phyloP scores from a whole-genome alignment of 2,888 invertebrate species.

The Ichneumon xanthorius region DNA sequence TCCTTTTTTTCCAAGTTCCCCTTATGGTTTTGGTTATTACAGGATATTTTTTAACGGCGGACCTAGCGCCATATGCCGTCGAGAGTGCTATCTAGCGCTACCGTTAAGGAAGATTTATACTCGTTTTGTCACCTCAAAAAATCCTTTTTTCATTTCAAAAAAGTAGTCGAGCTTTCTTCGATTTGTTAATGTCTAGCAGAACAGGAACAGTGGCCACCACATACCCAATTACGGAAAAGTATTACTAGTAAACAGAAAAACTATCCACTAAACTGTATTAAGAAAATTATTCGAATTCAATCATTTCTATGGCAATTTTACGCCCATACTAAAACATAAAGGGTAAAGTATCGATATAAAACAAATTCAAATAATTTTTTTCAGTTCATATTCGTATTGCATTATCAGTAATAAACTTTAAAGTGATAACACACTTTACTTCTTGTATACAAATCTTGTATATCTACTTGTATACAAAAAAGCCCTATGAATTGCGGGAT shows the following conservation, averaged over 20 bases:
- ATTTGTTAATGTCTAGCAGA: not conserved
- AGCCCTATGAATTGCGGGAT: too few relatives aligned
- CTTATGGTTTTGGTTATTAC: not conserved
- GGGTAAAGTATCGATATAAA: not conserved
- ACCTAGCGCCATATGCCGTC: conserved; percentile 43
- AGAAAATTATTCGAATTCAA: not conserved
- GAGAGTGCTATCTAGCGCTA: conserved; percentile 1
- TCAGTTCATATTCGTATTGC: too few relatives aligned
- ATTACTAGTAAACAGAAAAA: not conserved
- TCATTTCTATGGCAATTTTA: not conserved
- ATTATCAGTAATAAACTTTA: too few relatives aligned
- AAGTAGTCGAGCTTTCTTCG: not conserved
- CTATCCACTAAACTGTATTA: too few relatives aligned
- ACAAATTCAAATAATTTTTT: not conserved
- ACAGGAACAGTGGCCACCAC: not conserved
- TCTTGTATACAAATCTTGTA: too few relatives aligned
- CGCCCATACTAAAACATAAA: not conserved
- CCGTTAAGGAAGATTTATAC: not conserved
- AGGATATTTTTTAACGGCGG: not conserved
- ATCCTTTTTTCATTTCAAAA: not conserved
- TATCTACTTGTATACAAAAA: too few relatives aligned
- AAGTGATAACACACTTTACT: too few relatives aligned
- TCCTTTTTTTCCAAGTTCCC: too few relatives aligned
- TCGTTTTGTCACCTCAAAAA: not conserved
- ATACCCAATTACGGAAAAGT: not conserved